phyloP scores from a whole-genome alignment of 2,888 invertebrate species.

The Heliothis peltigera region DNA sequence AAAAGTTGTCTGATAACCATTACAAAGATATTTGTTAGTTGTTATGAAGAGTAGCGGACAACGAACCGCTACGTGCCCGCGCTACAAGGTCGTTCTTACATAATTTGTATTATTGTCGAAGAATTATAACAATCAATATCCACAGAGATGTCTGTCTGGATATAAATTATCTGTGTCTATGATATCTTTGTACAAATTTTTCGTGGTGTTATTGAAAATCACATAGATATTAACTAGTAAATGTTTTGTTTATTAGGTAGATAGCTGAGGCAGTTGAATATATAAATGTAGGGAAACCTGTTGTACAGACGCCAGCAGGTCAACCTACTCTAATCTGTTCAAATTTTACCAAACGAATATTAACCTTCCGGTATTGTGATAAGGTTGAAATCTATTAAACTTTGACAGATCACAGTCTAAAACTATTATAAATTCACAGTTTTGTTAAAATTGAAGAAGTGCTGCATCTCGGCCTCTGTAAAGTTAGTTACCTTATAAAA shows the following conservation, averaged over 20 bases:
- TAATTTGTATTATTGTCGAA: conserved; percentile 38
- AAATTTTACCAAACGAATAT: too few relatives aligned
- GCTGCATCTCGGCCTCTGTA: too few relatives aligned
- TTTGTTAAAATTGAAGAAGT: too few relatives aligned
- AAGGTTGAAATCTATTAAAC: too few relatives aligned
- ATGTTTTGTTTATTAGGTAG: neutral
- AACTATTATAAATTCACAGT: too few relatives aligned
- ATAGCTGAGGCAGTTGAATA: too few relatives aligned
- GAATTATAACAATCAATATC: conserved; percentile 45
- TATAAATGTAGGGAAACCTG: too few relatives aligned
- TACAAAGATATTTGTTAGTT: conserved; percentile 56
- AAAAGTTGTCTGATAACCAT: conserved; percentile 53
- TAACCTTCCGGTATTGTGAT: too few relatives aligned
- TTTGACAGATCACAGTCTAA: too few relatives aligned
- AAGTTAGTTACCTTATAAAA: too few relatives aligned
- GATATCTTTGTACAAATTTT: conserved; percentile 19
- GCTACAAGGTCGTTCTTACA: conserved; percentile 44
- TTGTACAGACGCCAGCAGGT: too few relatives aligned
- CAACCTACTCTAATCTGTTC: too few relatives aligned
- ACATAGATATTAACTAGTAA: neutral
- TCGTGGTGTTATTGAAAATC: conserved; percentile 17
- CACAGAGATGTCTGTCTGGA: conserved; percentile 33
- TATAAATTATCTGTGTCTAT: conserved; percentile 39
- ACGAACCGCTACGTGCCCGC: conserved; percentile 50
- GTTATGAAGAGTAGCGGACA: conserved; percentile 47